Evolutionary conservation across 2,888 invertebrate species (phyloP).

Genomic region (Diadromus collaris): DNA sequence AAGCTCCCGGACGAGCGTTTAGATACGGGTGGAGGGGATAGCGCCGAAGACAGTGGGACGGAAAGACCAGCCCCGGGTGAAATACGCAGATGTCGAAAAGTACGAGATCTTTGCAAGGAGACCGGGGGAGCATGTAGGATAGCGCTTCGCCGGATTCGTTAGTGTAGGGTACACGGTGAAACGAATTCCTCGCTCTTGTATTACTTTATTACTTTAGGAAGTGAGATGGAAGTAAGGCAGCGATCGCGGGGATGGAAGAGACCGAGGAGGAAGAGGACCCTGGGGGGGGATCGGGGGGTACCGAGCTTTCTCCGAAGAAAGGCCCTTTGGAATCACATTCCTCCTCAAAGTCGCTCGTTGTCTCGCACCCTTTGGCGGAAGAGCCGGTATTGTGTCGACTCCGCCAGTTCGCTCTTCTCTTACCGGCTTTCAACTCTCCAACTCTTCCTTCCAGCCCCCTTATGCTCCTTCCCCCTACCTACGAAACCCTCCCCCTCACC

Average conservation of each 20-base stretch:
- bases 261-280: constrained; percentile 7
- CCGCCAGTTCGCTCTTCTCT: constrained; percentile 65
- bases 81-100: constrained; percentile 38
- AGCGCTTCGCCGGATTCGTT: constrained; percentile 55
- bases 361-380: constrained; percentile 66
- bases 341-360: constrained; percentile 66
- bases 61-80: constrained; percentile 21
- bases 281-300: constrained; percentile 10
- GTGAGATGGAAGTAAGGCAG: constrained; percentile 19
- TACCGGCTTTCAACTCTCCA: constrained; percentile 59
- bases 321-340: constrained; percentile 69
- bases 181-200: constrained; percentile 61
- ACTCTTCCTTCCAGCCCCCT: constrained; percentile 32
- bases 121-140: constrained; percentile 28
- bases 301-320: constrained; percentile 58
- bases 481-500: constrained; percentile 38
- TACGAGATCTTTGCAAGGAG: constrained; percentile 20
- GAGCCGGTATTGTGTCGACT: constrained; percentile 66
- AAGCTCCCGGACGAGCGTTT: constrained; percentile 5
- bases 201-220: constrained; percentile 62
- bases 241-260: not conserved
- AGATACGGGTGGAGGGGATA: not conserved
- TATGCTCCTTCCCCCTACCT: constrained; percentile 18
- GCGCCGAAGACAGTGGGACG: not conserved
- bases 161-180: constrained; percentile 56